phyloP scores from a whole-genome alignment of 2,797 vertebrate species.

The Acrossocheilus wenchowensis region DNA sequence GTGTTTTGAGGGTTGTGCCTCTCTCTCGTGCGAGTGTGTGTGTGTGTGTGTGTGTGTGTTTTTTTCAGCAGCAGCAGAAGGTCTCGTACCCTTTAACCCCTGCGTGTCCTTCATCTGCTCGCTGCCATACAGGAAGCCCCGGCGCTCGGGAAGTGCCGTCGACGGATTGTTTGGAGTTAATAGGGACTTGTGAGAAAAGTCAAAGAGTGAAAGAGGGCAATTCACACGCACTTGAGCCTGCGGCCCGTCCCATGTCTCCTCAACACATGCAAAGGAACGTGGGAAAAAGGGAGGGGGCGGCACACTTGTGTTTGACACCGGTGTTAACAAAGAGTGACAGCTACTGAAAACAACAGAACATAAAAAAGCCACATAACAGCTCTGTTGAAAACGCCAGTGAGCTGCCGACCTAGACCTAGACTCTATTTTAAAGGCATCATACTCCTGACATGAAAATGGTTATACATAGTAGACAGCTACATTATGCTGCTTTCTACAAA shows the following conservation, averaged over 20 bases:
- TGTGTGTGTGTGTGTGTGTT: neutral
- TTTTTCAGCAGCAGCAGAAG: neutral
- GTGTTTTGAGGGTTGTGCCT: constrained; percentile 6
- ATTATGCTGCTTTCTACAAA: too few relatives aligned
- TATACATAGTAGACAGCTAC: too few relatives aligned
- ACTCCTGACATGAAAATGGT: too few relatives aligned
- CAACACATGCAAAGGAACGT: constrained; percentile 21
- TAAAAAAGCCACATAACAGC: constrained; percentile 32
- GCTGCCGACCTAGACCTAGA: neutral
- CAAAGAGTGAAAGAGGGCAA: constrained; percentile 62
- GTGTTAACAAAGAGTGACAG: constrained; percentile 21
- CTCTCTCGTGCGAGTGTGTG: neutral
- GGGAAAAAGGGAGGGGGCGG: constrained; percentile 36
- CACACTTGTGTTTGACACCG: constrained; percentile 1
- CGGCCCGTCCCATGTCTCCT: neutral
- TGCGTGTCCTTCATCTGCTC: constrained; percentile 64
- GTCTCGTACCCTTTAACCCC: constrained; percentile 45
- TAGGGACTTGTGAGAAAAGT: constrained; percentile 53
- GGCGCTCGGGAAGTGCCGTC: constrained; percentile 68
- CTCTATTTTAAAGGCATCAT: neutral
- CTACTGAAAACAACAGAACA: constrained; percentile 28
- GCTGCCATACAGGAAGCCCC: constrained; percentile 69
- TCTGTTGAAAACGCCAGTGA: neutral
- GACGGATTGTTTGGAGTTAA: constrained; percentile 69
- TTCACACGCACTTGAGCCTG: constrained; percentile 55